Conservation (phyloP, 2,888 invertebrate species). For the Buathra laborator region DNA sequence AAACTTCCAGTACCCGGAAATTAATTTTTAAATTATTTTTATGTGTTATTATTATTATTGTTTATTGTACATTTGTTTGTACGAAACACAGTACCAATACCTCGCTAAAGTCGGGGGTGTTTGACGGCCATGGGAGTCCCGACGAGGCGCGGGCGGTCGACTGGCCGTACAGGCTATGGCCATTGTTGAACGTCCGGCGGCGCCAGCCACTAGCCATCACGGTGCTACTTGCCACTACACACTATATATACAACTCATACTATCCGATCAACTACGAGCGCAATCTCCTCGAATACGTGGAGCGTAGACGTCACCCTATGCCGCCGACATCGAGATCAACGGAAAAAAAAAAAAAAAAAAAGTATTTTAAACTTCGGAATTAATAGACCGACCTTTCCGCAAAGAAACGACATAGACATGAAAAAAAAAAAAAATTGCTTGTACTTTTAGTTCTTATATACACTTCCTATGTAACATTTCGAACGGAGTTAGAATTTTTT, state of each 20-base stretch:
- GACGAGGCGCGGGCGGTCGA: constrained; percentile 75
- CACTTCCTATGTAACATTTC: constrained; percentile 14
- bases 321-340: constrained; percentile 46
- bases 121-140: constrained; percentile 78
- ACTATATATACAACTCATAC: constrained; percentile 67
- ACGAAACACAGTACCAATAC: constrained; percentile 67
- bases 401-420: not conserved
- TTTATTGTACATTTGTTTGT: constrained; percentile 32
- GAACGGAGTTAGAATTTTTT: not conserved
- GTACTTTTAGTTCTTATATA: not conserved
- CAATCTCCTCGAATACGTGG: constrained; percentile 67
- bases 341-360: constrained; percentile 19
- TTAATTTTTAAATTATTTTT: not conserved
- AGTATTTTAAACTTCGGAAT: constrained; percentile 2
- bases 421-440: not conserved
- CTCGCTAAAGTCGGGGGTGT: constrained; percentile 79
- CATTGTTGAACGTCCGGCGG: constrained; percentile 83
- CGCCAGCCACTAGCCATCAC: constrained; percentile 82
- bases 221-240: constrained; percentile 69
- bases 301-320: constrained; percentile 60
- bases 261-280: constrained; percentile 69
- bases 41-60: not conserved
- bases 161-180: constrained; percentile 69
- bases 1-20: too few relatives aligned
- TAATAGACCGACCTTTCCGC: constrained; percentile 35